Evolutionary conservation across 2,888 invertebrate genomes (phyloP), one percentile per base, ranked within the genome.

Genomic region (Acanthosepion pharaonis): DNA sequence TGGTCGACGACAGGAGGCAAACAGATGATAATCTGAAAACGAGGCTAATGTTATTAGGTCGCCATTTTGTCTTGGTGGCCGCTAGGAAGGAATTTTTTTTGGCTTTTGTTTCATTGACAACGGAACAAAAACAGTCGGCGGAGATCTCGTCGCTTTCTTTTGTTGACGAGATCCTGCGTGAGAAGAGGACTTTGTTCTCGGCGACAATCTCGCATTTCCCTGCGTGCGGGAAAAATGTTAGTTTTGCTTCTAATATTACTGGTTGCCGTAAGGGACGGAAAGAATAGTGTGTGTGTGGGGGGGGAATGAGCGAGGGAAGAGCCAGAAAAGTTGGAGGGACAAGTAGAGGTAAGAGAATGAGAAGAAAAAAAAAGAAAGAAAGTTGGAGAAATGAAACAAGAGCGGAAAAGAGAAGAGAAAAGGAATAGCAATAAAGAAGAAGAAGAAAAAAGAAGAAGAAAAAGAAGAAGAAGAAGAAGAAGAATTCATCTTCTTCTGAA

Each of bases 31-130:
- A 78, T 78, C n/a, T 78, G 15, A 78, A 78, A 78, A 78, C 78
- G 78, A 78, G 78, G 78, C 78, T 78, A 78, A 78, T 78, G n/a
- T 78, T 33, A 78, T 78, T 78, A 78, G 78, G 78, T 78, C 78
- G 78, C 78, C 78, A 78, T 78, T n/a, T 78, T 78, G n/a, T 78
- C 78, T 78, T 78, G 78, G n/a, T 78, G n/a, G 78, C 78, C 78
- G n/a, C 78, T n/a, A 78, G n/a, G 78, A 33, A 78, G 3, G 78
- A 18, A 78, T 78, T 78, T 78, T 78, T n/a, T n/a, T 33, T 78
- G 78, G n/a, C 78, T 78, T 78, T 78, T 78, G 78, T 78, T 78
- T 78, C 78, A n/a, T n/a, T 78, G 78, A 78, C 78, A 18, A 78
- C 78, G n/a, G 78, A 78, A 78, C 78, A 78, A 78, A 78, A 78